These are phyloP conservation scores for Panzeria rudis DNA, from an alignment of 2,888 invertebrate genomes.

Conservation along the genomic window DNA sequence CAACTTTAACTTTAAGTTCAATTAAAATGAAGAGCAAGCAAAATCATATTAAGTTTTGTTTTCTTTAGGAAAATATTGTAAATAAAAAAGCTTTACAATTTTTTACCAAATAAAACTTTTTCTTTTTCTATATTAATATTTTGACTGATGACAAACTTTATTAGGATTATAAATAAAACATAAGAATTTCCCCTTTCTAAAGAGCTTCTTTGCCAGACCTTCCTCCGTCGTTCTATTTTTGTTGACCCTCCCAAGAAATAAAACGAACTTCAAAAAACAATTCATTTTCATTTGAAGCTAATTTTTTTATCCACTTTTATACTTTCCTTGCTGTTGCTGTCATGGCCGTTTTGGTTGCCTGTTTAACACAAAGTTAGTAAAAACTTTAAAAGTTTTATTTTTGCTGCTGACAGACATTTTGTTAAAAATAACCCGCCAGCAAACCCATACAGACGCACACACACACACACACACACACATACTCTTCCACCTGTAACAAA, in stretches of 20 bases:
- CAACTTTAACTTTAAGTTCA: background rate
- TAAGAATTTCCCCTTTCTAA: background rate
- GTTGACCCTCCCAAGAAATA: background rate
- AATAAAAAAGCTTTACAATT: background rate
- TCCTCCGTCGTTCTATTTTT: background rate
- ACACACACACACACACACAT: background rate
- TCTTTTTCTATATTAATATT: background rate
- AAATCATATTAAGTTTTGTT: background rate
- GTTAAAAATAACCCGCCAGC: background rate
- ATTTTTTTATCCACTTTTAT: background rate
- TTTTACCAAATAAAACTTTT: too few relatives aligned
- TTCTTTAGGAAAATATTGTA: background rate
- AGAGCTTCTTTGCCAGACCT: background rate
- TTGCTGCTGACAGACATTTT: background rate
- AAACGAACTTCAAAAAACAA: background rate
- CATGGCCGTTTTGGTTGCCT: background rate
- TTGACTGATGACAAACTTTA: conserved; percentile 5
- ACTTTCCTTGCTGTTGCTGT: background rate
- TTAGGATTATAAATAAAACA: background rate
- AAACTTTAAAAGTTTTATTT: conserved; percentile 9
- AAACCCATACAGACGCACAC: background rate
- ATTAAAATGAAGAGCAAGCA: background rate
- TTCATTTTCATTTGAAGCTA: conserved; percentile 3
- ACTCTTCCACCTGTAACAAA: background rate
- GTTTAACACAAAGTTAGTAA: background rate